phyloP scores from a whole-genome alignment of 2,797 vertebrate genomes.

The Limnodromus scolopaceus region DNA sequence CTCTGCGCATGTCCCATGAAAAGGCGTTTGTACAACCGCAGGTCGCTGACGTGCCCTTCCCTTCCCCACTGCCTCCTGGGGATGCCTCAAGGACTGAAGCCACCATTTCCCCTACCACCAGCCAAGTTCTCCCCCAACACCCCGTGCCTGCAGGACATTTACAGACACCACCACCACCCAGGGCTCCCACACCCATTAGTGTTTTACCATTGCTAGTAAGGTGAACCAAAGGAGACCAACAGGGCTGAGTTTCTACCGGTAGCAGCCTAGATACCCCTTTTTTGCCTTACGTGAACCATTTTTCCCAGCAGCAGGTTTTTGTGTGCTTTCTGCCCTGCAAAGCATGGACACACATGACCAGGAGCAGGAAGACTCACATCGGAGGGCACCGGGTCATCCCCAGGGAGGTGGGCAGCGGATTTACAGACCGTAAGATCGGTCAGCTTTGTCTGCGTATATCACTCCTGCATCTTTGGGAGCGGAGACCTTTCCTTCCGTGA shows the following conservation, averaged over 20 bases:
- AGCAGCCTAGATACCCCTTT: neutral
- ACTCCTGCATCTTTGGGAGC: neutral
- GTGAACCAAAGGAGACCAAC: neutral
- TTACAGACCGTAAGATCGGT: neutral
- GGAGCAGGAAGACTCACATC: neutral
- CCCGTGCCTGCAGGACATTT: neutral
- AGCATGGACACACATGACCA: accelerated
- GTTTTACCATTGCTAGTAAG: neutral
- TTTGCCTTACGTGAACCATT: neutral
- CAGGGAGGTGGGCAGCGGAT: neutral
- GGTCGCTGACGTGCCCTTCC: accelerated
- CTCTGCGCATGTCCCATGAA: accelerated
- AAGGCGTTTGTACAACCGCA: neutral
- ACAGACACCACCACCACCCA: neutral
- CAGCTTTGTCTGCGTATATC: neutral
- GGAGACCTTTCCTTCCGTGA: neutral
- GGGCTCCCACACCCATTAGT: too few species aligned
- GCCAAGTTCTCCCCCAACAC: neutral
- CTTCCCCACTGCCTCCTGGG: neutral
- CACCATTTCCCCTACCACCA: accelerated
- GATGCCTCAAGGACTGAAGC: neutral
- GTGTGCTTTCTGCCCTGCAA: neutral
- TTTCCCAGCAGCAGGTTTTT: neutral
- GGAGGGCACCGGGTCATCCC: neutral
- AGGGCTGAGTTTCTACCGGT: neutral